Evolutionary conservation across 2,797 vertebrate species (phyloP), one percentile per base, ranked within the genome.

Genomic region (Astyanax mexicanus): DNA sequence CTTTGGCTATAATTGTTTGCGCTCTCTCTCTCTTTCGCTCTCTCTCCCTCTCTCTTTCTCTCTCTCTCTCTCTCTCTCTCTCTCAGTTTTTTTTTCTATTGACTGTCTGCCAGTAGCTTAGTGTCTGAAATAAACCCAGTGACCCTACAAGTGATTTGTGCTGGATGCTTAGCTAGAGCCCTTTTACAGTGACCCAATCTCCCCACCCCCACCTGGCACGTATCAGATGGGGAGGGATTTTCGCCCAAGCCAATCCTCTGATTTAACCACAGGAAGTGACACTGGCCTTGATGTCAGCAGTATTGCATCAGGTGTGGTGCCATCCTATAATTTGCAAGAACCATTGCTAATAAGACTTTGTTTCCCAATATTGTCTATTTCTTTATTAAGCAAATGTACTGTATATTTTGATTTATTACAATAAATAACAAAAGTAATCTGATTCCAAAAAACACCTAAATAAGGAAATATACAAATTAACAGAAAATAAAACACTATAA

Each of bases 81-180:
- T 15, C 61, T 25, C 38, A 64, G 40, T 49, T 29, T 51, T 27
- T 12, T 11, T 32, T 25, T 75, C 23, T 72, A 25, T 23, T 55
- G 52, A 55, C 23, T 27, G 4, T 38, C 32, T 45, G 45, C 47
- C 66, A 54, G 12, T 66, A 44, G 17, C 58, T 71, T 52, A 76
- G 51, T n/a, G 7, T 55, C 25, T 17, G 29, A 58, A 49, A 72
- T 62, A 51, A 72, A 71, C 47, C 42, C 42, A 66, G 19, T 72
- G 61, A 72, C 52, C 38, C 60, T 57, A 25, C 60, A 77, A 27
- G 15, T 65, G 29, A 67, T 72, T 49, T 71, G 27, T 57, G 25
- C 57, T 70, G 47, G 60, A 40, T 19, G 57, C 44, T 76, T 76
- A 25, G 44, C 23, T 19, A 32, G 66, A 76, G 49, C 25, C 37